These are phyloP conservation scores for Gambelia wislizenii DNA, from an alignment of 2,797 vertebrate species.

Conservation along the genomic window DNA sequence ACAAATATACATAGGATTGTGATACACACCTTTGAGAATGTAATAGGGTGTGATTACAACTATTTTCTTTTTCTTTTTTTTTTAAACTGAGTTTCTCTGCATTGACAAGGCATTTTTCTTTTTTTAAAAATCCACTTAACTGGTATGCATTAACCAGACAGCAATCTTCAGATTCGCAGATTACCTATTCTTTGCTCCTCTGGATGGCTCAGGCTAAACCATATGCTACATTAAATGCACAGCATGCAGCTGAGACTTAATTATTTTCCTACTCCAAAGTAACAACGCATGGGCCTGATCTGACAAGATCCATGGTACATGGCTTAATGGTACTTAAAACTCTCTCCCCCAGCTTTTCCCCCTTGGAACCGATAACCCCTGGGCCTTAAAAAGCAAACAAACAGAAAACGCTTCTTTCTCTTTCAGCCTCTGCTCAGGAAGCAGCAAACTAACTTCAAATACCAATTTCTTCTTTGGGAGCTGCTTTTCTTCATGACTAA, in stretches of 20 bases:
- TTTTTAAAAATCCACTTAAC: too few relatives aligned
- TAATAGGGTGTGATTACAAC: too few relatives aligned
- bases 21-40: background rate
- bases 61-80: background rate
- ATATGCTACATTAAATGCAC: background rate
- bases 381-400: too few relatives aligned
- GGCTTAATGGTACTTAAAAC: too few relatives aligned
- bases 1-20: background rate
- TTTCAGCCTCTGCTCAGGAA: too few relatives aligned
- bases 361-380: too few relatives aligned
- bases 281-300: too few relatives aligned
- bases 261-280: background rate
- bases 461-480: background rate
- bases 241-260: background rate
- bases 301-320: too few relatives aligned
- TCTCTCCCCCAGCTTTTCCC: too few relatives aligned
- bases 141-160: background rate
- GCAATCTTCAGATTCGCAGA: background rate
- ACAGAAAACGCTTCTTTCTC: too few relatives aligned
- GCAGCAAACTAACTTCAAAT: background rate
- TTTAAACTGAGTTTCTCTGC: too few relatives aligned
- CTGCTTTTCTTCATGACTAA: background rate
- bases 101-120: background rate
- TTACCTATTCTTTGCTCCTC: background rate
- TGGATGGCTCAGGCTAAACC: background rate